phyloP scores from a whole-genome alignment of 1,140 invertebrate species.

The Coboldia fuscipes region DNA sequence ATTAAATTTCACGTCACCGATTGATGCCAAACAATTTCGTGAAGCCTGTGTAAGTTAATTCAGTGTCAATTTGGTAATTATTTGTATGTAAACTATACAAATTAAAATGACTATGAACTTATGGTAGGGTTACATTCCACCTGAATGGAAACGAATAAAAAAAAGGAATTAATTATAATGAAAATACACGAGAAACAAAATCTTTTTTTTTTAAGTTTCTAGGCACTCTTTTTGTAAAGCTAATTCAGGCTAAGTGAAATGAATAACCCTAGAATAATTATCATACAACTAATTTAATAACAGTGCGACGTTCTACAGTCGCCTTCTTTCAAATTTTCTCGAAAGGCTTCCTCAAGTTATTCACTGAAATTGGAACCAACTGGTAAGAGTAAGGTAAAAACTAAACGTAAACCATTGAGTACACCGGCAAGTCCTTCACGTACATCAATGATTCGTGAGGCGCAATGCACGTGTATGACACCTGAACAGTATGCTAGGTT shows the following conservation, averaged over 20 bases:
- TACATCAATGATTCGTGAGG: constrained; percentile 53
- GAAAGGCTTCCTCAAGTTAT: constrained; percentile 91
- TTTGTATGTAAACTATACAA: no score
- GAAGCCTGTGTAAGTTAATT: constrained; percentile 86
- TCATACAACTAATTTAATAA: constrained; percentile 25
- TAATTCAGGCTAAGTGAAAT: no score
- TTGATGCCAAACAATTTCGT: constrained; percentile 90
- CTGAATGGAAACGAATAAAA: constrained; percentile 6
- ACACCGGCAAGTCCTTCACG: constrained; percentile 85
- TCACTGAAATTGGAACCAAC: constrained; percentile 80
- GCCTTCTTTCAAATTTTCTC: constrained; percentile 89
- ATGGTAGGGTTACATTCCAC: constrained; percentile 6
- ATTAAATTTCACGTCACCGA: constrained; percentile 88
- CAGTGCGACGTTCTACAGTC: constrained; percentile 62
- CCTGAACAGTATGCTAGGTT: constrained; percentile 75
- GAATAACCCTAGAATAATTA: constrained; percentile 6
- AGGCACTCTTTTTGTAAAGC: no score
- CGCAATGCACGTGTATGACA: constrained; percentile 89
- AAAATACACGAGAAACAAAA: constrained; percentile 8
- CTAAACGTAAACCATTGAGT: constrained; percentile 71
- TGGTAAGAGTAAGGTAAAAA: constrained; percentile 64
- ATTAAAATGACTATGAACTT: no score
- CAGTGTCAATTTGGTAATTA: constrained; percentile 4
- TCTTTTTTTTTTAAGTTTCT: no score
- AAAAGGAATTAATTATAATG: constrained; percentile 5